phyloP scores from a whole-genome alignment of 2,113 vertebrate species.

The Zeus faber region DNA sequence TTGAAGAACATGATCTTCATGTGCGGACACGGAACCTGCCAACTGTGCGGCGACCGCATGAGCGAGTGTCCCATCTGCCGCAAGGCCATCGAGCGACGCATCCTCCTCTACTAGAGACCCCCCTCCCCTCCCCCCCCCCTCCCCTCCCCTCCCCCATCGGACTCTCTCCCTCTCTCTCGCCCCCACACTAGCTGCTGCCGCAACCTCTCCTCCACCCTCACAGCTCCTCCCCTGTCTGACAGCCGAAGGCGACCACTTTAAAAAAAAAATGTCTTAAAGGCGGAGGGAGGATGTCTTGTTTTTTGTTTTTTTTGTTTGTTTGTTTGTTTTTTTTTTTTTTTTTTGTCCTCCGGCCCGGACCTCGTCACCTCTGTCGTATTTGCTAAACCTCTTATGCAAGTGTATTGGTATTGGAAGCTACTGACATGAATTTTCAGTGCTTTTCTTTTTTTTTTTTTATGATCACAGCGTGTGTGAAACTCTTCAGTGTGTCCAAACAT shows the following conservation, averaged over 20 bases:
- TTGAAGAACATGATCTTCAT: conserved; percentile 99
- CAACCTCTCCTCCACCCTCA: conserved; percentile 43
- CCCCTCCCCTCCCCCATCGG: conserved; percentile 12
- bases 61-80: conserved; percentile 99
- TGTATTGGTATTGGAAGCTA: conserved; percentile 34
- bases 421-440: conserved; percentile 27
- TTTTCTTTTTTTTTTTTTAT: too few relatives aligned
- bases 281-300: not conserved
- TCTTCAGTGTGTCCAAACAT: conserved; percentile 4
- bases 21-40: conserved; percentile 96
- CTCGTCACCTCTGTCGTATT: too few relatives aligned
- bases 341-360: too few relatives aligned
- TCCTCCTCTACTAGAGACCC: conserved; percentile 87
- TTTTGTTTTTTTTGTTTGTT: too few relatives aligned
- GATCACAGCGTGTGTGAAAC: conserved; percentile 29
- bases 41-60: conserved; percentile 97
- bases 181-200: conserved; percentile 45
- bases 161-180: conserved; percentile 17
- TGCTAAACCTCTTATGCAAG: conserved; percentile 48
- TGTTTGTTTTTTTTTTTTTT: conserved; percentile 34
- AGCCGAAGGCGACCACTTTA: conserved; percentile 11
- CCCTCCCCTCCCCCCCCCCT: not conserved
- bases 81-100: conserved; percentile 96
- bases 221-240: conserved; percentile 30
- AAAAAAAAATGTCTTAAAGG: too few relatives aligned